These are phyloP conservation scores for Cremastobaeus sp. DNA, from an alignment of 2,888 invertebrate genomes.

Conservation along the genomic window DNA sequence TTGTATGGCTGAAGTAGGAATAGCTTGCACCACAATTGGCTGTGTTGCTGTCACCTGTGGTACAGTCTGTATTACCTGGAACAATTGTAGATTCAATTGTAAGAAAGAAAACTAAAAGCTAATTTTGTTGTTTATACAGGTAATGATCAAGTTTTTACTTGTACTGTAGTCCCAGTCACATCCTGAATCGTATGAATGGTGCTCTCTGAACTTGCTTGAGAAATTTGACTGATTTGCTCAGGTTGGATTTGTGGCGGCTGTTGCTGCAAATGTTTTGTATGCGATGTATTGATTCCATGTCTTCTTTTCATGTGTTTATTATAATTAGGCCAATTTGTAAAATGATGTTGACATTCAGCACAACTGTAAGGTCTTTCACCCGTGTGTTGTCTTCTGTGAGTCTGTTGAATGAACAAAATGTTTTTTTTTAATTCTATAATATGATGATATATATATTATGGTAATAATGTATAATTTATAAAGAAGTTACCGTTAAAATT, in stretches of 20 bases:
- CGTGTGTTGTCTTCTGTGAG: constrained; percentile 85
- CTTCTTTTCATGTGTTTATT: constrained; percentile 90
- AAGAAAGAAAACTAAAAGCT: constrained; percentile 15
- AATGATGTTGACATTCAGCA: constrained; percentile 85
- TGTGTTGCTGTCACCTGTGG: constrained; percentile 69
- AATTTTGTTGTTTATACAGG: constrained; percentile 1
- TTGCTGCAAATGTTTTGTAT: constrained; percentile 73
- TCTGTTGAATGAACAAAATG: constrained; percentile 71
- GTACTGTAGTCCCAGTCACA: constrained; percentile 65
- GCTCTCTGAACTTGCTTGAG: constrained; percentile 42
- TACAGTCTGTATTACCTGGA: constrained; percentile 72
- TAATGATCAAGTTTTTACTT: constrained; percentile 57
- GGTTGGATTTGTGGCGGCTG: constrained; percentile 64
- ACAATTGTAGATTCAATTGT: background rate
- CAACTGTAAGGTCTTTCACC: constrained; percentile 86
- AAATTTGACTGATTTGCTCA: constrained; percentile 59
- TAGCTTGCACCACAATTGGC: constrained; percentile 73
- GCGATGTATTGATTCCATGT: constrained; percentile 82
- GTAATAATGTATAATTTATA: background rate
- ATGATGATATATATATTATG: background rate
- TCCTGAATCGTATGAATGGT: constrained; percentile 53
- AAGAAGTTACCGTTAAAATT: constrained; percentile 81
- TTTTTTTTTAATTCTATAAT: background rate
- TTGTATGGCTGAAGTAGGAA: constrained; percentile 70
- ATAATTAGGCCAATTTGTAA: constrained; percentile 90